Conservation (phyloP, 2,888 invertebrate species). For the Lepidochrysops patricia region DNA sequence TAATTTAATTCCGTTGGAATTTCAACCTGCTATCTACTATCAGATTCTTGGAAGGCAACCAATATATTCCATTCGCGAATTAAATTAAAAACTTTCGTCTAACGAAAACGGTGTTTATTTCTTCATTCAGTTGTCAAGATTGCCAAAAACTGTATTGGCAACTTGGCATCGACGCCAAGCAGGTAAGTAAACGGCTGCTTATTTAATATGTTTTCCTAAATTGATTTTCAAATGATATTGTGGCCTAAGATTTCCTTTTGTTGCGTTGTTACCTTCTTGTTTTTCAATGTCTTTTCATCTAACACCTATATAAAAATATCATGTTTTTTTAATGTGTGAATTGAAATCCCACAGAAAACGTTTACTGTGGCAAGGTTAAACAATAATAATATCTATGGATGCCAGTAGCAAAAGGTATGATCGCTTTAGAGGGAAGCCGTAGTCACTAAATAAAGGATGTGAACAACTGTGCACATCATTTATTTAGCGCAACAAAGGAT, state of each 20-base stretch:
- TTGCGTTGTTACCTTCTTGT: background rate
- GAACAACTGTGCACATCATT: too few species aligned
- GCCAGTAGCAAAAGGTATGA: too few species aligned
- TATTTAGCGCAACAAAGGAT: too few species aligned
- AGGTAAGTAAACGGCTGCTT: background rate
- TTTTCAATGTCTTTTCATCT: too few species aligned
- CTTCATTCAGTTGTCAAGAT: background rate
- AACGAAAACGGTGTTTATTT: background rate
- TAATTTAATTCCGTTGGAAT: constrained; percentile 1
- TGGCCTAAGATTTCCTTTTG: background rate
- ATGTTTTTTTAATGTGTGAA: too few species aligned
- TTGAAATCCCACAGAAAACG: too few species aligned
- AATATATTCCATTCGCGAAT: constrained; percentile 7
- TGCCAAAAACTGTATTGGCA: background rate
- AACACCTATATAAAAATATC: too few species aligned
- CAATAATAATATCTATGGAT: too few species aligned
- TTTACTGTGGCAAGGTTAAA: too few species aligned
- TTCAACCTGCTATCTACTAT: constrained; percentile 1
- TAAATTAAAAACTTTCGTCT: constrained; percentile 7
- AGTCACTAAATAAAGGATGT: too few species aligned
- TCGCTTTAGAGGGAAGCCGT: too few species aligned
- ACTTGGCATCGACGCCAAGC: constrained; percentile 4
- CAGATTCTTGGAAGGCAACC: constrained; percentile 6
- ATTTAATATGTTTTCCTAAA: background rate
- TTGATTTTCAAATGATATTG: background rate